A percentile compares a stretch with the other conserved stretches of the same genome.
phyloP scores from a whole-genome alignment of 1,140 invertebrate genomes.

The Aphaenogaster rudis region DNA sequence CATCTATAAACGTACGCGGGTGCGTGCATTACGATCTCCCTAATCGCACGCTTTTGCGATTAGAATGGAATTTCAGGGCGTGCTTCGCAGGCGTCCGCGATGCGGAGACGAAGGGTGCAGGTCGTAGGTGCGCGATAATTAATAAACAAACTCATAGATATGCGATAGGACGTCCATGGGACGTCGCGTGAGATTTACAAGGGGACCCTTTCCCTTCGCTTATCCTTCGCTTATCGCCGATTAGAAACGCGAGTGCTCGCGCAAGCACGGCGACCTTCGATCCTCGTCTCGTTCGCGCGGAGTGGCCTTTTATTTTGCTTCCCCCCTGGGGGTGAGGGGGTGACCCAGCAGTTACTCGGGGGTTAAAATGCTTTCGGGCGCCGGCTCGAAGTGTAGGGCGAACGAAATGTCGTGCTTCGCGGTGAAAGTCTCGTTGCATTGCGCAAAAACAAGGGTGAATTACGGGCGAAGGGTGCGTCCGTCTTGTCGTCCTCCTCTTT shows the following conservation, averaged over 20 bases:
- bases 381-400: conserved; percentile 31
- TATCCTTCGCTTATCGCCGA: conserved; percentile 81
- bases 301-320: conserved; percentile 65
- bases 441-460: conserved; percentile 86
- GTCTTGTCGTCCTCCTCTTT: conserved; percentile 30
- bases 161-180: conserved; percentile 73
- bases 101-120: not conserved
- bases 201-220: conserved; percentile 51
- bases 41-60: conserved; percentile 62
- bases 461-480: conserved; percentile 81
- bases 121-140: conserved; percentile 75
- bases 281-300: conserved; percentile 13
- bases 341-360: conserved; percentile 61
- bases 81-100: not conserved
- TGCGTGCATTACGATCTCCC: conserved; percentile 58
- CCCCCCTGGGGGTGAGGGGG: conserved; percentile 22
- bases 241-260: conserved; percentile 78
- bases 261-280: conserved; percentile 49
- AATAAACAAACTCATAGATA: conserved; percentile 82
- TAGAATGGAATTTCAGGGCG: conserved; percentile 68
- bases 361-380: conserved; percentile 70
- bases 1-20: conserved; percentile 33
- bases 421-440: conserved; percentile 81
- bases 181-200: conserved; percentile 80
- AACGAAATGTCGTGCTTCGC: conserved; percentile 40